Base-by-base conservation (phyloP, 2,888 invertebrate genomes). In the Abrostola tripartita region DNA sequence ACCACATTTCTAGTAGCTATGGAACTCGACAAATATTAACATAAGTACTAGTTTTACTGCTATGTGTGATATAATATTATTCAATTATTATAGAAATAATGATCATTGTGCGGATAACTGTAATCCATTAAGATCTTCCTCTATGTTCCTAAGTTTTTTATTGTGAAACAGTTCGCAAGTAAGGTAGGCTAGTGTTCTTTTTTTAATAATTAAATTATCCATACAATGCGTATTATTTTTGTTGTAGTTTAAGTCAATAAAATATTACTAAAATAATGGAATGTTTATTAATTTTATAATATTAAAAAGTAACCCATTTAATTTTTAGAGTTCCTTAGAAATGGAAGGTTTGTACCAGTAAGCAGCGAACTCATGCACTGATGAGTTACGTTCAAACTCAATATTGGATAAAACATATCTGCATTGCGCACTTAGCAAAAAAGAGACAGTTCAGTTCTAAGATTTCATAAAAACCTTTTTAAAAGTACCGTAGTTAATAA, bases 1-100 rank as follows among this genome's bases (percentile, higher is more conserved):
- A 35, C 37, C 52, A 37, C 2, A 51, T 56, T 51, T 51, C 37
- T 58, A 51, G 11, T 55, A 57, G 61, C 77, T 68, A 68, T 56
- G 52, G 65, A 71, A 71, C 68, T 68, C 60, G 12, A 42, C 49
- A 56, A 12, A 24, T 38, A 14, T 65, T 59, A 61, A 50, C 11
- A 61, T 78, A 73, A 78, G 67, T 68, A 36, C 53, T 76, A 80
- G 73, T 61, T 78, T 70, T 62, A 78, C 56, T 73, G 68, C 76
- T 80, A 75, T 71, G 79, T 79, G 81, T 81, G 81, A 81, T 79
- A 81, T 81, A 80, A 73, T 70, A 65, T 73, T 76, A 79, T 78
- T 77, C 65, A 78, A 75, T 73, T 72, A 71, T 52, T 59, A 69
- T 69, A 37, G 54, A 69, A 78, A 73, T 67, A 69, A 73, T 76